Base-by-base conservation (phyloP, 1,140 invertebrate genomes). In the Bombus sibiricus region DNA sequence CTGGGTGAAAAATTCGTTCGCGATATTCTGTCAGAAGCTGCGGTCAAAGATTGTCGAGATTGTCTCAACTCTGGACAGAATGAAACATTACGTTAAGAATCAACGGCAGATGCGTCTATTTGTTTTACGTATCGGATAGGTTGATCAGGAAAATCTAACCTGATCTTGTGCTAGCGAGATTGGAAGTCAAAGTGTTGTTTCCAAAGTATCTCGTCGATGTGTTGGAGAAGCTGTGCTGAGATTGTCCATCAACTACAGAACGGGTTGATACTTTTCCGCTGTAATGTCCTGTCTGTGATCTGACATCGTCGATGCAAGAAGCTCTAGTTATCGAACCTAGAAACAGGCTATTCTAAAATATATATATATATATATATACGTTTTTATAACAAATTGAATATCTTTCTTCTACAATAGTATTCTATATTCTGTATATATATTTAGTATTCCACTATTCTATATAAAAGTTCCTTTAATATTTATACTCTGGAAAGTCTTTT, bases 201-300 rank as follows among this genome's bases (percentile, higher is more conserved):
- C 96, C 95, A 91, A 98, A 96, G 93, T 98, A 98, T 83, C 97
- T 95, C 81, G 96, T 97, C 41, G 97, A 98, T 90, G 98, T 97
- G 88, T 97, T 97, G 34, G 97, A 97, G 92, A 98, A 98, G 91
- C 97, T 98, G 90, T 98, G 97, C 92, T 98, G 97, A 41, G 97
- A 98, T 93, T 98, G 98, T 76, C 98, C 97, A 93, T 98, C 98
- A 59, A 97, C 97, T 81, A 98, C 96, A 64, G 97, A 98, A 85
- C 96, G 92, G 43, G 92, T 93, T 8, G 92, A 91, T 85, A 92
- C 89, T 89, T 96, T 96, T 71, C 93, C 93, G 64, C 93, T 94
- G 75, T 95, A 95, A 87, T 96, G 95, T 81, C 95, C 95, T 74
- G 94, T 86, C 90, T 97, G 96, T n/a, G 96, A 96, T 81, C 96